Base-by-base conservation (phyloP, 2,888 invertebrate genomes). In the Stegophylla sp. region DNA sequence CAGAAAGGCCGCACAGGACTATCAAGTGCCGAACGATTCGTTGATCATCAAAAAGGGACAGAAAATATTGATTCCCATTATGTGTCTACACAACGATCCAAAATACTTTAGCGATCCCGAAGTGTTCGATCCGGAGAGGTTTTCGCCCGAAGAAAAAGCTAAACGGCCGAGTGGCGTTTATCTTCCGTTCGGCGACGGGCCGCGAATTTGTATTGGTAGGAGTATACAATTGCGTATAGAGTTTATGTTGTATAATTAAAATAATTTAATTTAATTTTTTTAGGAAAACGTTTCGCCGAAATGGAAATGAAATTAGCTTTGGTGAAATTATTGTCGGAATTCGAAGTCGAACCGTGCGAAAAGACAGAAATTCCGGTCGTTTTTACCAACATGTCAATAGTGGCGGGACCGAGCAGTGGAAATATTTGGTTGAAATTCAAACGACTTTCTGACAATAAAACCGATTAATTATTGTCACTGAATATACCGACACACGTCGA, bases 81-180 rank as follows among this genome's bases (percentile, higher is more conserved):
- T 88, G 84, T 89, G 88, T 0, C 84, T 91, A 61, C 91, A 91
- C 83, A 87, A 88, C 83, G 90, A 90, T 85, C 88, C 89, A 0
- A 86, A 89, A 82, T 88, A 88, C 85, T 90, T 88, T 84, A 88
- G 89, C 0, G 86, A 90, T 51, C 90, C 91, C 0, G 88, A 89
- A 43, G 84, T 83, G 41, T 91, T 91, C 84, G 87, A 89, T 84
- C 91, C 91, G 0, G 89, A 90, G 82, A 86, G 90, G 83, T 90
- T 90, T 85, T 86, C 86, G 61, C 88, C 88, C 17, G 87, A 87
- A 82, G 88, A 87, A 79, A 89, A 89, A 83, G 87, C 88, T 0
- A 87, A 87, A 56, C 86, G 90, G 66, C 89, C 89, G 74, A 88
- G 87, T 0, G 89, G 87, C 83, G 87, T 88, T 76, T 87, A 85